Base-by-base conservation (phyloP, 2,888 invertebrate genomes). In the Hymenopus coronatus region DNA sequence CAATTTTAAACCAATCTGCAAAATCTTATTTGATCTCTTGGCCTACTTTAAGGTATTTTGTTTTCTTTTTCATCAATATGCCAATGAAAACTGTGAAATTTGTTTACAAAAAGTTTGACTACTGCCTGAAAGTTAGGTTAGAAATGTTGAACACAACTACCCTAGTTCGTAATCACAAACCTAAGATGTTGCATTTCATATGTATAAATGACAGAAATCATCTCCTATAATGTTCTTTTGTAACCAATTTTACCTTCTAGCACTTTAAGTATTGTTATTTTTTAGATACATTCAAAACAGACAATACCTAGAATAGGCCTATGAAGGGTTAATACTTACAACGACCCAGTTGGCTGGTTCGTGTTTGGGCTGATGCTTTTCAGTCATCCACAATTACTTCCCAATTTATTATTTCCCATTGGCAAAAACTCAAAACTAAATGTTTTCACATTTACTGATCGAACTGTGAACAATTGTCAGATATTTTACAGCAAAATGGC, bases 401-500 rank as follows among this genome's bases (percentile, higher is more conserved):
- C 85, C 85, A 14, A 88, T 28, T 25, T 88, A 85, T 82, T 82
- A 87, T 82, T 82, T 82, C 82, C 40, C 33, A 87, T 87, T 87
- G 25, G 87, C 82, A 33, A 33, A 28, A 40, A 87, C 81, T 27
- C 33, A 28, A 82, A 87, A 82, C 82, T 14, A 82, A 82, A 87
- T 82, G 33, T 87, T 82, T 88, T 89, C 87, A 89, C 87, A 88
- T 87, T 84, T 70, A 84, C 87, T 84, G 15, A 30, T 88, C 4
- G 84, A 85, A 88, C 89, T 87, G 82, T 28, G 88, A 82, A 90
- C 90, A 89, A 89, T 88, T 89, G 90, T 89, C 90, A 90, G 89
- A 90, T 88, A 89, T 90, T 88, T 88, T 88, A 87, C 84, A 89
- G 89, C 90, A 90, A 90, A 90, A 90, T 90, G 90, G 90, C 90